These are phyloP conservation scores for Diaphora mendica DNA, from an alignment of 2,888 invertebrate species.

Conservation along the genomic window DNA sequence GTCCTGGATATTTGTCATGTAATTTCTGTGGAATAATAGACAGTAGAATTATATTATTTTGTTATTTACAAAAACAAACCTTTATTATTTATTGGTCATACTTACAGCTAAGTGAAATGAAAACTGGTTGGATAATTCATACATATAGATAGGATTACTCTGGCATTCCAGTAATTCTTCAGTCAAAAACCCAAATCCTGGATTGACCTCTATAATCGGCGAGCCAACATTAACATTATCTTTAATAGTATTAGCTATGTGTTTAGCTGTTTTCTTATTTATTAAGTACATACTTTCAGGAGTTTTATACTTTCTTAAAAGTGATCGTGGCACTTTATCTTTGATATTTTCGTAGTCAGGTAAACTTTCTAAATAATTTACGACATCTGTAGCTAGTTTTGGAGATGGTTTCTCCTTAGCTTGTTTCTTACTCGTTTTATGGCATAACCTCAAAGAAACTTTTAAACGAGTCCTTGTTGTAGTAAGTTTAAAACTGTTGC, in stretches of 20 bases:
- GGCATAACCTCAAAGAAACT: constrained; percentile 59
- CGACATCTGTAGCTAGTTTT: constrained; percentile 69
- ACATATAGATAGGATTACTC: constrained; percentile 84
- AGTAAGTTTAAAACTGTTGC: constrained; percentile 6
- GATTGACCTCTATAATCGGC: constrained; percentile 89
- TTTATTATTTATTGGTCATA: constrained; percentile 18
- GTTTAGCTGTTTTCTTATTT: constrained; percentile 72
- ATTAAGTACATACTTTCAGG: constrained; percentile 79
- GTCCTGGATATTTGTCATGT: constrained; percentile 69
- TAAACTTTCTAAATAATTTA: constrained; percentile 68
- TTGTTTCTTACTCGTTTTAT: constrained; percentile 59
- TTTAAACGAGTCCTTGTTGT: constrained; percentile 27
- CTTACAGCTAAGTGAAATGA: constrained; percentile 76
- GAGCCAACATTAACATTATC: constrained; percentile 61
- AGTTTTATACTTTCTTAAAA: constrained; percentile 74
- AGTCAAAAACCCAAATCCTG: constrained; percentile 89
- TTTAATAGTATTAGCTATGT: constrained; percentile 70
- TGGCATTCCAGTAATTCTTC: constrained; percentile 84
- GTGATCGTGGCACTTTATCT: constrained; percentile 68
- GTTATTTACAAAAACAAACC: too few relatives aligned
- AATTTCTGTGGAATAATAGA: constrained; percentile 64
- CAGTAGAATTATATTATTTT: background rate
- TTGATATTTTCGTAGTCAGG: constrained; percentile 66
- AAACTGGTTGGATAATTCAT: constrained; percentile 86
- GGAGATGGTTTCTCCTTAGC: constrained; percentile 58